Conservation (phyloP, 1,140 invertebrate genomes). For the Hylaeus volcanicus region DNA sequence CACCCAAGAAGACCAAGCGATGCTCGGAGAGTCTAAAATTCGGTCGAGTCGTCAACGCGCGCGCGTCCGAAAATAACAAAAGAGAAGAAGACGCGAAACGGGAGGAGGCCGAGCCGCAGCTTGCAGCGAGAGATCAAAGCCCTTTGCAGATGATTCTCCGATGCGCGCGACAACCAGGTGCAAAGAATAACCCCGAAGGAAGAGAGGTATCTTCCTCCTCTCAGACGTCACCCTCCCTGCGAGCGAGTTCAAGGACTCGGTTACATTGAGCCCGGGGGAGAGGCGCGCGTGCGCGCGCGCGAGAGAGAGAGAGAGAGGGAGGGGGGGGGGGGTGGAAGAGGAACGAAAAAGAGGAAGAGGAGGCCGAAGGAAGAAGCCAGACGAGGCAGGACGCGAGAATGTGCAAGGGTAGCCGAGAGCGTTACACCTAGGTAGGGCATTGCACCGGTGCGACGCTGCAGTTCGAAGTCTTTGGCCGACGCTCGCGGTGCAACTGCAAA, state of each 20-base stretch:
- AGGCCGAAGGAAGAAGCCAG: conserved; percentile 34
- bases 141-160: conserved; percentile 10
- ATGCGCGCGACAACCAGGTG: conserved; percentile 56
- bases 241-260: conserved; percentile 76
- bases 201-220: conserved; percentile 38
- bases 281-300: too few relatives aligned
- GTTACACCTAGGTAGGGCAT: conserved; percentile 79
- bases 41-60: neutral
- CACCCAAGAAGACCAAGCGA: too few relatives aligned
- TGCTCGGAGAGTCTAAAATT: neutral
- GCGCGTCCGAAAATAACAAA: neutral
- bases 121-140: neutral
- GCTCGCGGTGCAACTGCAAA: conserved; percentile 66
- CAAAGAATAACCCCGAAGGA: conserved; percentile 40
- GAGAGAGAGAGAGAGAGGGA: neutral
- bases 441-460: conserved; percentile 70
- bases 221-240: conserved; percentile 53
- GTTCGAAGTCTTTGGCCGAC: conserved; percentile 61
- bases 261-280: conserved; percentile 1
- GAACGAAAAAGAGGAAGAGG: conserved; percentile 38
- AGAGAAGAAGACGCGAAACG: neutral
- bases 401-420: conserved; percentile 76
- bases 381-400: conserved; percentile 53
- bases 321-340: neutral
- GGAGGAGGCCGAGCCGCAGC: neutral